phyloP scores from a whole-genome alignment of 2,888 invertebrate species.

The Clepsis dumicolana region DNA sequence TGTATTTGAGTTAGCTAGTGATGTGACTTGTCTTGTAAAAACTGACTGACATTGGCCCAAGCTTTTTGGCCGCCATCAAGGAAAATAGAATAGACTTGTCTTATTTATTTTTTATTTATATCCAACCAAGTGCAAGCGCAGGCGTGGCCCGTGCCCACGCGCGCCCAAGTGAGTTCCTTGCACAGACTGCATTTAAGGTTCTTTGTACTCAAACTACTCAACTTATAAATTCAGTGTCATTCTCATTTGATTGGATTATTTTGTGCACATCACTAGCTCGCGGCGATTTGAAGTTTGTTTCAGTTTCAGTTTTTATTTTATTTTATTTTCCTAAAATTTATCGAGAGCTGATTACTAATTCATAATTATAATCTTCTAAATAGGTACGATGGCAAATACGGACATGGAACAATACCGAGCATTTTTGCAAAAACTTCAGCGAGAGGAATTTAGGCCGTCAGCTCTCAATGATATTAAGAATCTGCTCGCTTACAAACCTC shows the following conservation, averaged over 20 bases:
- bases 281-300: slow-evolving; percentile 23
- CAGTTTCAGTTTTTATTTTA: not conserved
- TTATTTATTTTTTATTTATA: too few species aligned
- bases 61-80: too few species aligned
- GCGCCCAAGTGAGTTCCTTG: too few species aligned
- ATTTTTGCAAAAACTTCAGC: slow-evolving; percentile 63
- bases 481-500: slow-evolving; percentile 64
- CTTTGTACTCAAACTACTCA: too few species aligned
- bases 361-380: not conserved
- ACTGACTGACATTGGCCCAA: too few species aligned
- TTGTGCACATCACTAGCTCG: slow-evolving; percentile 27
- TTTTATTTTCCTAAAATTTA: not conserved
- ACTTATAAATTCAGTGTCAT: too few species aligned
- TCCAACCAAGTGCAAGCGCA: too few species aligned
- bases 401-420: slow-evolving; percentile 63
- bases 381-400: slow-evolving; percentile 59
- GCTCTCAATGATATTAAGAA: slow-evolving; percentile 74
- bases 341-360: not conserved
- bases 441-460: slow-evolving; percentile 63
- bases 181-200: too few species aligned
- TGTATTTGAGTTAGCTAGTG: slow-evolving; percentile 13
- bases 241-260: too few species aligned
- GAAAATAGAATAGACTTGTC: too few species aligned
- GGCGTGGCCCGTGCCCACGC: too few species aligned
- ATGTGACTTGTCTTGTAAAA: too few species aligned